Conservation (phyloP, 1,140 invertebrate species). For the Listronotus oregonensis region DNA sequence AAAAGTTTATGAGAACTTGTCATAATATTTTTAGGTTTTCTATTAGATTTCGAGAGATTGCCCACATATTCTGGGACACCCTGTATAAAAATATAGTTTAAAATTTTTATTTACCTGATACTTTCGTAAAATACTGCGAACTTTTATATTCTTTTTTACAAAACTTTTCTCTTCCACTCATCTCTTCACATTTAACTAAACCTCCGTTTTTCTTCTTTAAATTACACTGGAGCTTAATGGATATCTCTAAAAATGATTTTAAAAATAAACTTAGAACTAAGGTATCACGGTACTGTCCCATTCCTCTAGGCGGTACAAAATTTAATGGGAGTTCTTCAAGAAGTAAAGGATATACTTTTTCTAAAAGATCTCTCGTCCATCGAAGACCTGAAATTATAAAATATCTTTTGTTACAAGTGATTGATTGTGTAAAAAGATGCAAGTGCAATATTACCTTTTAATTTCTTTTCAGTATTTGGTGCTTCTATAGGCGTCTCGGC, state of each 20-base stretch:
- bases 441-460: slow-evolving; percentile 60
- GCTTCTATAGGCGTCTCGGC: slow-evolving; percentile 83
- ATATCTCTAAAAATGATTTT: slow-evolving; percentile 81
- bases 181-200: slow-evolving; percentile 54
- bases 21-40: too few relatives aligned
- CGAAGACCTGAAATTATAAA: slow-evolving; percentile 54
- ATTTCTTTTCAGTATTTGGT: slow-evolving; percentile 65
- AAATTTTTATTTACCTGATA: slow-evolving; percentile 61
- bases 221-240: slow-evolving; percentile 53
- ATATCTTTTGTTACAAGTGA: too few relatives aligned
- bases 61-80: too few relatives aligned
- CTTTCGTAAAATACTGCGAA: slow-evolving; percentile 81
- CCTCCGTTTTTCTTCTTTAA: slow-evolving; percentile 57
- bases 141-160: slow-evolving; percentile 67
- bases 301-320: slow-evolving; percentile 84
- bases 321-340: slow-evolving; percentile 76
- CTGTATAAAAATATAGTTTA: background rate
- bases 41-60: too few relatives aligned
- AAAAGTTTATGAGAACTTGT: too few relatives aligned
- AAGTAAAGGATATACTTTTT: slow-evolving; percentile 66
- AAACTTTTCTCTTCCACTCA: slow-evolving; percentile 66
- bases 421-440: too few relatives aligned
- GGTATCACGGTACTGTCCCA: slow-evolving; percentile 82
- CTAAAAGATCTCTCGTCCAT: slow-evolving; percentile 76
- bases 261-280: slow-evolving; percentile 88